Evolutionary conservation across 2,797 vertebrate species (phyloP), one percentile per base, ranked within the genome.

Genomic region (Meriones psammophilus): DNA sequence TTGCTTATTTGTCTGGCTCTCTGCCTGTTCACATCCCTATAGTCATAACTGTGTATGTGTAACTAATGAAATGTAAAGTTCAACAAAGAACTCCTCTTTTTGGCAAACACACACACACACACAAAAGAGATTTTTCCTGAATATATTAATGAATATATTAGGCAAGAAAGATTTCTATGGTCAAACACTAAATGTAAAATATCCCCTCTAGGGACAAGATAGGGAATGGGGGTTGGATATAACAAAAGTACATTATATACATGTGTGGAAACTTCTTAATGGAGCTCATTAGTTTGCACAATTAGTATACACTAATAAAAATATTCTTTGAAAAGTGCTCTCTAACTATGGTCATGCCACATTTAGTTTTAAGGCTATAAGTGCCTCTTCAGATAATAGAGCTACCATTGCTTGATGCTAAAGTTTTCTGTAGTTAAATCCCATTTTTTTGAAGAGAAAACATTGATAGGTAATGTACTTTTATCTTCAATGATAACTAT

Each of bases 1-100:
- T 92, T 96, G 89, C 69, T 95, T 96, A 5, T 85, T 92, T 94
- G 92, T 74, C 42, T 90, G 95, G 81, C 46, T 91, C 30, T 96
- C 88, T 89, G 36, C 58, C 79, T 85, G 9, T 69, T 94, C 3
- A 28, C 5, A 17, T 96, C 17, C 86, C 30, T 84, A 22, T 80
- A 54, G 15, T 22, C 36, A 66, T 92, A 89, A 62, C 36, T 20
- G 58, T 58, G 24, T 90, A 54, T 22, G 24, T 80, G 28, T 42
- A 77, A 88, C 73, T 81, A 90, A 81, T 56, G 17, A 62, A 87
- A 17, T 89, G 17, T 77, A 88, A 92, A 54, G 62, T 46, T 68
- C 64, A 94, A 54, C 1, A 87, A 94, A 69, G 15, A 39, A 46
- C 18, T 68, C 5, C 4, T 64, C 17, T 87, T 6, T 62, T 30